Conservation (phyloP, 2,113 vertebrate species). For the human region DNA sequence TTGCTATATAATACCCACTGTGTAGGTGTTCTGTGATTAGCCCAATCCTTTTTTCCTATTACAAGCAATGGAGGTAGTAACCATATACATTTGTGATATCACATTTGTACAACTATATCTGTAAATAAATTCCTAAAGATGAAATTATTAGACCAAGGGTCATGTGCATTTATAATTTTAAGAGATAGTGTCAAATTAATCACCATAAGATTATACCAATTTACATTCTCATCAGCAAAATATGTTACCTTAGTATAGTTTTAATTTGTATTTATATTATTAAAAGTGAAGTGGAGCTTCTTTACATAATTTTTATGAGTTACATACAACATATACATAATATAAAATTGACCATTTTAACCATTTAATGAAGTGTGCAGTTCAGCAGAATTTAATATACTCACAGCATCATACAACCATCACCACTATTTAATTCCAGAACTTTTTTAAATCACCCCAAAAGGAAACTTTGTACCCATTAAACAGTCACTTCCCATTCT, state of each 20-base stretch:
- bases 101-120: background rate
- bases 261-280: background rate
- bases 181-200: background rate
- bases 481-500: background rate
- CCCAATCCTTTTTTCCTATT: background rate
- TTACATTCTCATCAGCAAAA: background rate
- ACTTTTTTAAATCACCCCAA: background rate
- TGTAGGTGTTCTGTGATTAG: background rate
- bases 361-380: background rate
- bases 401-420: background rate
- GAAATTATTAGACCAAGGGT: background rate
- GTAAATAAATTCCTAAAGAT: background rate
- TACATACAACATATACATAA: background rate
- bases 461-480: background rate
- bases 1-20: background rate
- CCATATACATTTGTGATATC: background rate
- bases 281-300: background rate
- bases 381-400: background rate
- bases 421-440: background rate
- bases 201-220: background rate
- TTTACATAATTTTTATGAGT: background rate
- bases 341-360: background rate
- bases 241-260: background rate
- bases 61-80: background rate
- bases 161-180: background rate